Conservation (phyloP, 2,113 vertebrate genomes). For the Xiphias gladius region DNA sequence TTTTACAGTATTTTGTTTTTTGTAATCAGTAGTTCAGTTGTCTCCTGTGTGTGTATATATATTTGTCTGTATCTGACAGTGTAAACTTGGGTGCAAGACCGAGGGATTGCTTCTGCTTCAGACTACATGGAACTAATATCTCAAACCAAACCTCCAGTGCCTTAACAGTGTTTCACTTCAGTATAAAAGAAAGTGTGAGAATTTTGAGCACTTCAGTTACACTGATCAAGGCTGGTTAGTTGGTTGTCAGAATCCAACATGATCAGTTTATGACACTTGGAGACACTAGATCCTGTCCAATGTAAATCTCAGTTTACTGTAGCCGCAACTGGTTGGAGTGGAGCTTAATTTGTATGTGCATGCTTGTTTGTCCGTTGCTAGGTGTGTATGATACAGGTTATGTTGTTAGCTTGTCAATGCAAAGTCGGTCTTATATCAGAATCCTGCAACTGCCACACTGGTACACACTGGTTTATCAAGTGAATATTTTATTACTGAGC, state of each 20-base stretch:
- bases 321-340: constrained; percentile 10
- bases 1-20: constrained; percentile 7
- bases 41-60: neutral
- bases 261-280: neutral
- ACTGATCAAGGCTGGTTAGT: constrained; percentile 7
- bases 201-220: constrained; percentile 7
- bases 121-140: constrained; percentile 14
- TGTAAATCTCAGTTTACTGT: constrained; percentile 8
- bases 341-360: neutral
- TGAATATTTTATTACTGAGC: constrained; percentile 62
- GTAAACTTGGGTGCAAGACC: neutral
- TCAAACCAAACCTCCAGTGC: constrained; percentile 57
- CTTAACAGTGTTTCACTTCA: constrained; percentile 39
- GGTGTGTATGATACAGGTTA: neutral
- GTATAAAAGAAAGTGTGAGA: neutral
- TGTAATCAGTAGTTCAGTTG: constrained; percentile 12
- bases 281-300: neutral
- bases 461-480: constrained; percentile 52
- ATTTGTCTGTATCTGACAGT: neutral
- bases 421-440: constrained; percentile 21
- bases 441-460: constrained; percentile 30
- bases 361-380: constrained; percentile 8
- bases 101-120: constrained; percentile 7
- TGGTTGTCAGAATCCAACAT: constrained; percentile 13
- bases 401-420: constrained; percentile 26